A percentile compares a stretch with the other conserved stretches of the same genome.
Conservation (phyloP, 2,888 invertebrate genomes). For the Drosophila borborema region DNA sequence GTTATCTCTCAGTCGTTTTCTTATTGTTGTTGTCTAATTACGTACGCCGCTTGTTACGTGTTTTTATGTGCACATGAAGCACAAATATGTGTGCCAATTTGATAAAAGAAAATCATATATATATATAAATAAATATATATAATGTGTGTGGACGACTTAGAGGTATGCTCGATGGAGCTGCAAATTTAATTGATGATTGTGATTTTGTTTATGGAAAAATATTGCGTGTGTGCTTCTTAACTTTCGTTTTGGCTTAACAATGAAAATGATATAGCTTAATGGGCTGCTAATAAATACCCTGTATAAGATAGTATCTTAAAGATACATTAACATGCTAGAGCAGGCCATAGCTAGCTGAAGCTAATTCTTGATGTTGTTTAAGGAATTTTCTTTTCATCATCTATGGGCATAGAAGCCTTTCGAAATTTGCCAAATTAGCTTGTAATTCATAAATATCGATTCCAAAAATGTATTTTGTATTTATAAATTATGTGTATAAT, state of each 20-base stretch:
- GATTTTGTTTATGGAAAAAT: background rate
- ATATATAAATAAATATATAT: background rate
- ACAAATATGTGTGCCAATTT: conserved; percentile 70
- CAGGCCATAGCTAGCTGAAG: background rate
- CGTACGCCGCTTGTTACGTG: conserved; percentile 9
- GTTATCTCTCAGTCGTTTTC: conserved; percentile 19
- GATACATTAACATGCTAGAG: background rate
- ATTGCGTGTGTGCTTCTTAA: background rate
- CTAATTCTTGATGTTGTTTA: background rate
- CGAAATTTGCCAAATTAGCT: no score
- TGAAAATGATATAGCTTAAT: background rate
- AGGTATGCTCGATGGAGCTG: background rate
- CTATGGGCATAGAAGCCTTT: no score
- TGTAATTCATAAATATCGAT: no score
- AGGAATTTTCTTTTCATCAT: no score
- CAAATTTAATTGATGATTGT: background rate
- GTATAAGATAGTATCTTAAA: no score
- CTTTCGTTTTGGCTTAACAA: background rate
- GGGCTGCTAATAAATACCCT: background rate
- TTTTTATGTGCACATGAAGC: conserved; percentile 5
- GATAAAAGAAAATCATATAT: conserved; percentile 47
- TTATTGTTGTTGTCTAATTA: conserved; percentile 50
- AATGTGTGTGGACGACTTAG: background rate
- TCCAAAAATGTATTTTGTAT: no score
- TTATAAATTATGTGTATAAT: no score